A percentile compares a stretch with the other conserved stretches of the same genome.
Conservation (phyloP, 2,797 vertebrate genomes). For the Thaleichthys pacificus region DNA sequence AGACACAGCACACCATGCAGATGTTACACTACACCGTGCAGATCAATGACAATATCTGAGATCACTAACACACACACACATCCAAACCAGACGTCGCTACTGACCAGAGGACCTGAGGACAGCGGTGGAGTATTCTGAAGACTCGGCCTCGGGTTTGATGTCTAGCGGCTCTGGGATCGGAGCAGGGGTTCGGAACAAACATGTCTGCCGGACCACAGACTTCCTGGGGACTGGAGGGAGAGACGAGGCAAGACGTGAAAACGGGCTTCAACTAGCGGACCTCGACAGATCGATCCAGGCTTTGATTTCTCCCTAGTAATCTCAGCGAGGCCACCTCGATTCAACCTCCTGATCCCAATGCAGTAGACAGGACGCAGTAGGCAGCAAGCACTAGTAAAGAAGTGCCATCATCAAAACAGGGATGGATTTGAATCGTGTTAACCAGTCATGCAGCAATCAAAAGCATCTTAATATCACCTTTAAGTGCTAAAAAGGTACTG, state of each 20-base stretch:
- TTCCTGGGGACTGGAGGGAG: conserved; percentile 62
- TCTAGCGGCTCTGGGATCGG: conserved; percentile 57
- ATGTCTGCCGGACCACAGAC: conserved; percentile 70
- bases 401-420: not conserved
- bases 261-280: not conserved
- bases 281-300: conserved; percentile 1
- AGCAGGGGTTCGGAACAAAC: conserved; percentile 62
- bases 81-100: conserved; percentile 13
- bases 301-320: not conserved
- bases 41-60: not conserved
- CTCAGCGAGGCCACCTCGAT: not conserved
- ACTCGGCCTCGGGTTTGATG: conserved; percentile 43
- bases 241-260: conserved; percentile 23
- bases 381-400: not conserved
- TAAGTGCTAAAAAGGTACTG: too few relatives aligned
- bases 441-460: too few relatives aligned
- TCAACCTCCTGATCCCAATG: not conserved
- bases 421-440: not conserved
- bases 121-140: conserved; percentile 32
- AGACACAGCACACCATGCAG: too few relatives aligned
- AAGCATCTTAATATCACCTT: too few relatives aligned
- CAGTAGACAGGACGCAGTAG: not conserved
- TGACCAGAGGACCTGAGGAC: conserved; percentile 58
- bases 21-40: not conserved
- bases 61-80: not conserved